Base-by-base conservation (phyloP, 2,113 vertebrate species). In the Oriolus oriolus region DNA sequence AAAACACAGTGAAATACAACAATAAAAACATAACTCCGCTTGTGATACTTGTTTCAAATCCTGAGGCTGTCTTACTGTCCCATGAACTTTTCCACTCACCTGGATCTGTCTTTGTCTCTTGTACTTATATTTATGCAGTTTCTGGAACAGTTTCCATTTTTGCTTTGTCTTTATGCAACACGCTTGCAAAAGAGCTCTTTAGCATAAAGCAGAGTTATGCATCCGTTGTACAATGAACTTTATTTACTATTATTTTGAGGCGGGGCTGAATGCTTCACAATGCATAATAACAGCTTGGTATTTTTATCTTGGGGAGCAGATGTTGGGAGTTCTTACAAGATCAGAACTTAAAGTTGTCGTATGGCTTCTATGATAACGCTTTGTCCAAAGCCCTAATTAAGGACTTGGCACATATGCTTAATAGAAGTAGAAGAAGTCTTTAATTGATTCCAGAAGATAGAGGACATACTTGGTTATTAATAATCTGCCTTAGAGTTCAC, bases 251-350 rank as follows among this genome's bases (percentile, higher is more conserved):
- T 88, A 5, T 83, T 49, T 45, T 59, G 91, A 86, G 56, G 44
- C 5, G 30, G 39, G 50, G 71, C 27, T 56, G 50, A 85, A 57
- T 59, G 50, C 64, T 66, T 74, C 77, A 65, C 50, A 35, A 77
- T 1, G 0, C 10, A 2, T 77, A 45, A 45, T 10, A 65, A 50
- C 33, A 70, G 39, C 52, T 78, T 47, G 28, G 4, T 82, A 26
- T 65, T 70, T 90, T 86, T 95, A 57, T 96, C 92, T 56, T 63
- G n/a, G 35, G 41, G 50, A 68, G 5, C 85, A 91, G 63, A 86
- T 44, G 37, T 60, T 53, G 47, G 39, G 50, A 83, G 47, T 77
- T 92, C 54, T 86, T 90, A 50, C 76, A 70, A 54, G 75, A 77
- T 92, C 39, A 81, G 56, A 71, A 53, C 71, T 86, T 88, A n/a